These are phyloP conservation scores for Diplodus sargus DNA, from an alignment of 2,797 vertebrate genomes.

Conservation along the genomic window DNA sequence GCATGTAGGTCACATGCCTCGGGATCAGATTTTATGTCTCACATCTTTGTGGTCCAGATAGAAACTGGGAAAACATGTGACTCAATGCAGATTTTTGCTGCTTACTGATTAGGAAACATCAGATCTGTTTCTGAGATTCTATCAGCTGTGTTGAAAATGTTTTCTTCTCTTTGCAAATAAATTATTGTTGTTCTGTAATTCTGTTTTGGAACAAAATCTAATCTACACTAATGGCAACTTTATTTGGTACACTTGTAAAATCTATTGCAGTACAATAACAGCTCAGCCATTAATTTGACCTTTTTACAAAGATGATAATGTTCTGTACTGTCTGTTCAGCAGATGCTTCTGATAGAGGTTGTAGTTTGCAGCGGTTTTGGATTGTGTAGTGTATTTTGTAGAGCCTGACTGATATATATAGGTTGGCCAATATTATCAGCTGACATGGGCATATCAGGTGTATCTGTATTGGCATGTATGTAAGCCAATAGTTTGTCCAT, in stretches of 20 bases:
- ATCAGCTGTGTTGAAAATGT: neutral
- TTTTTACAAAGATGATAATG: neutral
- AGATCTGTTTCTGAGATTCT: constrained; percentile 12
- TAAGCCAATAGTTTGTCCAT: too few species aligned
- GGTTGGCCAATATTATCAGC: too few species aligned
- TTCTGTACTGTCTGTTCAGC: neutral
- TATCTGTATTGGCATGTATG: too few species aligned
- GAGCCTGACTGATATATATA: too few species aligned
- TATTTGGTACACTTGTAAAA: neutral
- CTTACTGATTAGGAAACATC: constrained; percentile 21
- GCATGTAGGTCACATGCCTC: constrained; percentile 23
- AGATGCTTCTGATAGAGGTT: neutral
- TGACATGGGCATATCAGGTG: too few species aligned
- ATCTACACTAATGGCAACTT: neutral
- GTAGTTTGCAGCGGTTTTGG: too few species aligned
- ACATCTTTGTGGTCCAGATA: constrained; percentile 16
- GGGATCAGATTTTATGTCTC: neutral
- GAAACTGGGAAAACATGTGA: constrained; percentile 13
- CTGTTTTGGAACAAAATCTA: too few species aligned
- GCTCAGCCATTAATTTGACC: too few species aligned
- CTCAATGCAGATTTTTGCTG: constrained; percentile 15
- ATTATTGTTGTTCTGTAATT: neutral
- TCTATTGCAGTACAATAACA: neutral
- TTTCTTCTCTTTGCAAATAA: neutral
- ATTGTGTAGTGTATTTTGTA: too few species aligned